Conservation (phyloP, 2,113 vertebrate genomes). For the Siniperca chuatsi region DNA sequence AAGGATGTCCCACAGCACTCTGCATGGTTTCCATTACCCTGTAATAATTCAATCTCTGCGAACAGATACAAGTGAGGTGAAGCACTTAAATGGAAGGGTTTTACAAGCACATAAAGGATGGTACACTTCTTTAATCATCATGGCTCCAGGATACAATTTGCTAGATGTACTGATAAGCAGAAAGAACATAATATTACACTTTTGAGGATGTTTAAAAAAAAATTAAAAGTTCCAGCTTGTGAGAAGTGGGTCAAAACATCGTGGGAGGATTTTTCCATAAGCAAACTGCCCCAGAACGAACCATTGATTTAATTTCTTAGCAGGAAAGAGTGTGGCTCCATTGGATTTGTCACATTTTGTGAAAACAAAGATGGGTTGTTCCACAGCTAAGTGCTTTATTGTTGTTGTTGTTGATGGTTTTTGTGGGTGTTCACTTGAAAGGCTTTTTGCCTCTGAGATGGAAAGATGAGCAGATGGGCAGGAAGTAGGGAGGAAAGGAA, state of each 20-base stretch:
- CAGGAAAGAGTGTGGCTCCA: constrained; percentile 66
- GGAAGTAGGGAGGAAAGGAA: constrained; percentile 67
- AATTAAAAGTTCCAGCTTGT: neutral
- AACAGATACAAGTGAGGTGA: constrained; percentile 63
- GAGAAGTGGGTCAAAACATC: neutral
- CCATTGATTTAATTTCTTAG: constrained; percentile 70
- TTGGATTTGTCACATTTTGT: constrained; percentile 78
- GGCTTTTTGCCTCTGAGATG: constrained; percentile 80
- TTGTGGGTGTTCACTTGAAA: constrained; percentile 75
- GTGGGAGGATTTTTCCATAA: constrained; percentile 8
- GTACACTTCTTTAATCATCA: constrained; percentile 29
- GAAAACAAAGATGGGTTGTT: constrained; percentile 70
- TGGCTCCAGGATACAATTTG: constrained; percentile 16
- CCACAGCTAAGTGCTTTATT: constrained; percentile 77
- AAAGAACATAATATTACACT: neutral
- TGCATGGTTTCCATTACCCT: constrained; percentile 79
- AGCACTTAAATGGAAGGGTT: constrained; percentile 65
- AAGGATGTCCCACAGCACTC: constrained; percentile 83
- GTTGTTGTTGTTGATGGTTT: constrained; percentile 62
- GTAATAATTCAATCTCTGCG: constrained; percentile 71
- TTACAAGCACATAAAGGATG: constrained; percentile 51
- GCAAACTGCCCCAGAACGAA: constrained; percentile 22
- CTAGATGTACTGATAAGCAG: constrained; percentile 8
- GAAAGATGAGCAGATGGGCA: constrained; percentile 74
- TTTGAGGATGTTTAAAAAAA: neutral